Evolutionary conservation across 2,797 vertebrate genomes (phyloP), one percentile per base, ranked within the genome.

Genomic region (Pseudochaenichthys georgianus): DNA sequence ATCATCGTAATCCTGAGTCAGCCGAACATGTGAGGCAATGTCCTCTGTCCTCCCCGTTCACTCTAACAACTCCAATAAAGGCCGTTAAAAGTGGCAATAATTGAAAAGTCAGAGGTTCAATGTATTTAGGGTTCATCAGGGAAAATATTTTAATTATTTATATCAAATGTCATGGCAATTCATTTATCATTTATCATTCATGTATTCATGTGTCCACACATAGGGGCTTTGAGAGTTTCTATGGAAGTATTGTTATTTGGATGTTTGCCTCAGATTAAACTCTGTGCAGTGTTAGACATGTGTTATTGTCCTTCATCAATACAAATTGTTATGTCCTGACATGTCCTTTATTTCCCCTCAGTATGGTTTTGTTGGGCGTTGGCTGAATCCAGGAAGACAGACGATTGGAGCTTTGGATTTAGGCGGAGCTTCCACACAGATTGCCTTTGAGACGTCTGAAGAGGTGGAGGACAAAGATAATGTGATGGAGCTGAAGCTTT

Each of bases 371-470:
- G 84, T 94, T 12, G 96, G 94, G 31, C 89, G 68, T 5, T 97
- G 96, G 96, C 79, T 94, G 51, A 94, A 80, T 48, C 94, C 96
- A 0, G 85, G 90, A 66, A 79, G 65, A 0, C 70, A 79, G 3
- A 94, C 94, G 3, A 79, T 95, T 0, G 96, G 97, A 1, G 95
- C 96, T 21, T 84, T 97, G 92, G 96, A 97, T 84, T 92, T 97
- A 1, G 96, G 96, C 0, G 96, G 96, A 0, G 96, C 96, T 2
- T 97, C 96, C 68, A 94, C 96, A 3, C 96, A 97, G 88, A 96
- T 97, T 57, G 94, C 95, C 0, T 97, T 97, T 58, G 81, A 90
- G 54, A 96, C 95, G 0, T 62, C 70, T 0, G 87, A 83, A 1
- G 2, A 75, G 13, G 59, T 93, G 34, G 87, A 92, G 65, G 89